A percentile compares a stretch with the other conserved stretches of the same genome.
Conservation (phyloP, 2,113 vertebrate species). For the Pelecanoides urinatrix region DNA sequence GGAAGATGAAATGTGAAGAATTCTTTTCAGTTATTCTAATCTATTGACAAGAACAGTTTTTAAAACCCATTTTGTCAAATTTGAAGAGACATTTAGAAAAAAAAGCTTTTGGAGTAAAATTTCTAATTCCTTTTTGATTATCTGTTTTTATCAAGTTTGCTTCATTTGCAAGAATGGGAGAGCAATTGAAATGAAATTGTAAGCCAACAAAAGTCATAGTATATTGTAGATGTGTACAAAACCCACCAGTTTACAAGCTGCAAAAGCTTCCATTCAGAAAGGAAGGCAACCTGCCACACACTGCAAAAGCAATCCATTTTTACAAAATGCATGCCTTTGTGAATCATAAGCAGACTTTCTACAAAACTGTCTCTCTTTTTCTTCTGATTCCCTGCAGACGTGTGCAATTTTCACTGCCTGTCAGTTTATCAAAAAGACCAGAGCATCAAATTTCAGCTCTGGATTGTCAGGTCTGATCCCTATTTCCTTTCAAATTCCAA, state of each 20-base stretch:
- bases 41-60: not conserved
- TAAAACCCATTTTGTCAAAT: not conserved
- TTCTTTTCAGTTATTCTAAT: not conserved
- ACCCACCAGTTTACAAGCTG: slow-evolving; percentile 22
- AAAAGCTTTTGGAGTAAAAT: not conserved
- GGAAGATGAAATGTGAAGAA: not conserved
- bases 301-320: slow-evolving; percentile 47
- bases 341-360: slow-evolving; percentile 60
- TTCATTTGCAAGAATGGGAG: not conserved
- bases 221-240: not conserved
- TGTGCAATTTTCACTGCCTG: slow-evolving; percentile 65
- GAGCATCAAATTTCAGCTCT: slow-evolving; percentile 64
- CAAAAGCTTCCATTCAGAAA: slow-evolving; percentile 31
- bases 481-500: slow-evolving; percentile 75
- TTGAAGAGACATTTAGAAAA: not conserved
- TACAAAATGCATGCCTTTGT: slow-evolving; percentile 50
- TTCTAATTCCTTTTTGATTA: not conserved
- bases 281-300: slow-evolving; percentile 13
- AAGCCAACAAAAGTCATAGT: not conserved
- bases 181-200: not conserved
- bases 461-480: slow-evolving; percentile 69
- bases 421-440: slow-evolving; percentile 68
- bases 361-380: slow-evolving; percentile 51
- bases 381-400: slow-evolving; percentile 46
- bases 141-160: not conserved